Evolutionary conservation across 2,113 vertebrate genomes (phyloP).

Genomic region (Patagioenas fasciata): DNA sequence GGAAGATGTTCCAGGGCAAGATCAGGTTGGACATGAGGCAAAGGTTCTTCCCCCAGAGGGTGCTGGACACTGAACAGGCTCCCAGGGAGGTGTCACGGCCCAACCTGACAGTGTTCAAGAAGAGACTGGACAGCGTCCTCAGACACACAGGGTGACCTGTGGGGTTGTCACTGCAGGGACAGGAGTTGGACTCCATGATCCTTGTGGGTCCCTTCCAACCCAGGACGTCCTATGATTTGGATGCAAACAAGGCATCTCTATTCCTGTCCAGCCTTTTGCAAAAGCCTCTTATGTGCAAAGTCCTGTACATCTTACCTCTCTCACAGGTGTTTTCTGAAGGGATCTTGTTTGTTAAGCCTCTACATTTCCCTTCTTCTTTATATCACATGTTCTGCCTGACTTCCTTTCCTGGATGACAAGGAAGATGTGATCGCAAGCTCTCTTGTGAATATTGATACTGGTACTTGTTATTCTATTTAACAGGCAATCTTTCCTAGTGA

Average conservation of each 20-base stretch:
- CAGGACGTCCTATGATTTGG: neutral
- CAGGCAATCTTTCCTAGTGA: neutral
- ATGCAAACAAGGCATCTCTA: rapidly evolving
- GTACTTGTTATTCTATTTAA: neutral
- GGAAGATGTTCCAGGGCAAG: too few species aligned
- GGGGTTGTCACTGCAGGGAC: too few species aligned
- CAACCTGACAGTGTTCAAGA: too few species aligned
- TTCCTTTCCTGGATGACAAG: neutral
- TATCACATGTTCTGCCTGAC: neutral
- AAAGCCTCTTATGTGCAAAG: neutral
- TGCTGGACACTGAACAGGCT: too few species aligned
- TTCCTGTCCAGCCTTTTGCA: neutral
- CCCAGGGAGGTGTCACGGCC: too few species aligned
- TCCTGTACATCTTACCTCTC: neutral
- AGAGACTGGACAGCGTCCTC: too few species aligned
- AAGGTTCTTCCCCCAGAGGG: too few species aligned
- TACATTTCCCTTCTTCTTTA: neutral
- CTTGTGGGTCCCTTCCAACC: too few species aligned
- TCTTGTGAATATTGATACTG: neutral
- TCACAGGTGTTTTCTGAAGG: neutral
- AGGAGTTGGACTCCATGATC: too few species aligned
- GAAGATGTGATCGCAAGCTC: neutral
- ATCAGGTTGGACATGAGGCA: too few species aligned
- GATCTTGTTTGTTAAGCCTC: neutral
- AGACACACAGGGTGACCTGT: too few species aligned